These are phyloP conservation scores for Pachypsylla venusta DNA, from an alignment of 1,140 invertebrate genomes.

Conservation along the genomic window DNA sequence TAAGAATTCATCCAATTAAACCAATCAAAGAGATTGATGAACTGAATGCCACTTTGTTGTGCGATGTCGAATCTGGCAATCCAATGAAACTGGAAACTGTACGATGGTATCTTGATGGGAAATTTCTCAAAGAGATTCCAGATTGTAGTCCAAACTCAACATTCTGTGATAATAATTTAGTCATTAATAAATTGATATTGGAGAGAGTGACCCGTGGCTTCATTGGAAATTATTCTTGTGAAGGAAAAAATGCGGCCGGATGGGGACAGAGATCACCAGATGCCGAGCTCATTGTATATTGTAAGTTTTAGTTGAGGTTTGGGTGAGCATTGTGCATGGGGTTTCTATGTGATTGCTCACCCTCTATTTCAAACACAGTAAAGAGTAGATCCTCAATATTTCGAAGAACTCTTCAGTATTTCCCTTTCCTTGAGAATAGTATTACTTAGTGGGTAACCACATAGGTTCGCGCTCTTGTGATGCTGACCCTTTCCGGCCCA, in stretches of 20 bases:
- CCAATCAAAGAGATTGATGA: constrained; percentile 65
- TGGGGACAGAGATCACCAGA: constrained; percentile 61
- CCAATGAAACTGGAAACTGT: constrained; percentile 37
- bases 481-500: too few species aligned
- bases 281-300: constrained; percentile 57
- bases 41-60: constrained; percentile 63
- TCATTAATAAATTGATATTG: constrained; percentile 51
- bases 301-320: constrained; percentile 38
- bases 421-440: too few species aligned
- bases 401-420: too few species aligned
- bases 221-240: constrained; percentile 84
- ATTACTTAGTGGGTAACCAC: too few species aligned
- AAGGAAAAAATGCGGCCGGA: constrained; percentile 68
- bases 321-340: not conserved
- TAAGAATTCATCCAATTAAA: constrained; percentile 54
- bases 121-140: constrained; percentile 61
- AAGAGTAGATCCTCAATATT: not conserved
- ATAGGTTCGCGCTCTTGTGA: too few species aligned
- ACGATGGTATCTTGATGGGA: constrained; percentile 65
- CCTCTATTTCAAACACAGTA: not conserved
- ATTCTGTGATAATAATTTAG: constrained; percentile 66
- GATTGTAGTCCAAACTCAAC: constrained; percentile 15
- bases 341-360: not conserved
- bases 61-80: constrained; percentile 50
- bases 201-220: constrained; percentile 66